These are phyloP conservation scores for Cryptomyrus ogoouensis DNA, from an alignment of 2,113 vertebrate genomes.

Conservation along the genomic window DNA sequence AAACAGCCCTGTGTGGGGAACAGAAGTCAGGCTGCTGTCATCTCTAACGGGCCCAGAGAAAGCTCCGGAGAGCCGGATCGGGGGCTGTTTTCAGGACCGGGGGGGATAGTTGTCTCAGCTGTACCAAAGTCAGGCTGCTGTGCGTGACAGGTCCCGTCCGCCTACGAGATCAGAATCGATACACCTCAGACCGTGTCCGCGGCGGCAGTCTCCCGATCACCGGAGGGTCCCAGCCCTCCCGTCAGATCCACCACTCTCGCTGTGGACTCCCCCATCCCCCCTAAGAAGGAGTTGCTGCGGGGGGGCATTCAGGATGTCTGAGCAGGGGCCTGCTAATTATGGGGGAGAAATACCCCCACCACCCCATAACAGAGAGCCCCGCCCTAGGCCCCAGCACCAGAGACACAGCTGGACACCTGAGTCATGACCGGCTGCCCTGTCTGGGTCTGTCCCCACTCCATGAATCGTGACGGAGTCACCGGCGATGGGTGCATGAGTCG, in stretches of 20 bases:
- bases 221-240: constrained; percentile 76
- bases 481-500: not conserved
- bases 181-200: constrained; percentile 86
- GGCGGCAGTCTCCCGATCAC: constrained; percentile 67
- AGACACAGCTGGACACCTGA: constrained; percentile 6
- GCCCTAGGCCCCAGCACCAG: constrained; percentile 30
- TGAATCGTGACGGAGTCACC: not conserved
- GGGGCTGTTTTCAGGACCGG: constrained; percentile 47
- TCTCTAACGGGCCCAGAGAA: constrained; percentile 60
- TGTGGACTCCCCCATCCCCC: not conserved
- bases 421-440: not conserved
- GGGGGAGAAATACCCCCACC: constrained; percentile 60
- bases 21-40: constrained; percentile 75
- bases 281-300: constrained; percentile 36
- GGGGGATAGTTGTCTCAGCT: constrained; percentile 88
- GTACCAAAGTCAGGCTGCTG: constrained; percentile 90
- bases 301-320: constrained; percentile 67
- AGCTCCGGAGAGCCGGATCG: constrained; percentile 56
- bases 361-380: constrained; percentile 36
- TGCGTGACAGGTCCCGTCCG: constrained; percentile 96
- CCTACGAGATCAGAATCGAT: constrained; percentile 98
- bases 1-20: not conserved
- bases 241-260: constrained; percentile 72
- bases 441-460: not conserved
- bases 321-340: constrained; percentile 67